Evolutionary conservation across 92 coral and sea anemone genomes (phyloP), one percentile per base, ranked within the genome.

Genomic region (Blastomussa wellsi): DNA sequence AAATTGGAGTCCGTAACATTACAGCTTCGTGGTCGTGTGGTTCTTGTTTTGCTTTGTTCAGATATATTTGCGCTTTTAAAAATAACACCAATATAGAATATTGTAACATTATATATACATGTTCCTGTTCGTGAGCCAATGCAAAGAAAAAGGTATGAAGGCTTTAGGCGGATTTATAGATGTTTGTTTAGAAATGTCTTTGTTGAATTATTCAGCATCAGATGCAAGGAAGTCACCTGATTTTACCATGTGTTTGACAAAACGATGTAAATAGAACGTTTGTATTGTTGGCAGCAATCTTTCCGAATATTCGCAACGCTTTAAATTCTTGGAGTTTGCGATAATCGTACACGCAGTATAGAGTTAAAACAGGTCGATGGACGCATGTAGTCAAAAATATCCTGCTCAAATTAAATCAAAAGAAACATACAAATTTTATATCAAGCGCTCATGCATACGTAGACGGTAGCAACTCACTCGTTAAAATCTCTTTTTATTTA

Each of bases 1-100:
- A 91, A 93, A 92, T 91, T 90, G 84, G 76, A 85, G 89, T 81
- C 79, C 86, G 82, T 79, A 76, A 80, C 79, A 74, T 76, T 77
- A 78, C 85, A 85, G 36, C 68, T 83, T 84, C 62, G 26, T 44
- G 37, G 44, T 66, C 39, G 57, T 86, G 76, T 71, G n/a, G 53
- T 80, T 90, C 80, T 81, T 72, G 75, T 32, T 88, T 62, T 82
- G 74, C 72, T 28, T 26, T 48, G 6, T 31, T 39, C 9, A 38
- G 33, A 37, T 44, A 22, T 72, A 70, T 81, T 81, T 81, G 69
- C 86, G 32, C 48, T 0, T n/a, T 48, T 52, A 14, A 4, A n/a
- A 4, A 22, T 49, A 16, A 11, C 32, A 49, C 7, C 78, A 82
- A 71, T 70, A 71, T 36, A 37, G 28, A 7, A 51, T 70, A 52